Conservation (phyloP, 2,797 vertebrate species). For the Botia kubotai region DNA sequence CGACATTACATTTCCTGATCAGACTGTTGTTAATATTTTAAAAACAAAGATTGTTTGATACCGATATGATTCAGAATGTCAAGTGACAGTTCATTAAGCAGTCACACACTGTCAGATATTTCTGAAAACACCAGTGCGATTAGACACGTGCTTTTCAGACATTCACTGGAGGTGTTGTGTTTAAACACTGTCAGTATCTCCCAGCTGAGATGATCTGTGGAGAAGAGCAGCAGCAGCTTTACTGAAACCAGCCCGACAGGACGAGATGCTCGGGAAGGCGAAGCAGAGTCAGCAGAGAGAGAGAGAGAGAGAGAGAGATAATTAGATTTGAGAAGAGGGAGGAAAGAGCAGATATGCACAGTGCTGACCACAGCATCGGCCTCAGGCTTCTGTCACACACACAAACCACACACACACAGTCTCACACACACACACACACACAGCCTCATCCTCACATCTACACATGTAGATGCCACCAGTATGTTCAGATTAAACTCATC, state of each 20-base stretch:
- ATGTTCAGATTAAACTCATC: neutral
- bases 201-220: constrained; percentile 43
- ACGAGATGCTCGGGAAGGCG: constrained; percentile 25
- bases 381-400: no score
- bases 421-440: constrained; percentile 12
- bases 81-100: no score
- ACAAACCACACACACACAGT: neutral
- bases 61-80: no score
- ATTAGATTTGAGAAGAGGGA: constrained; percentile 46
- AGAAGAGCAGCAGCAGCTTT: constrained; percentile 18
- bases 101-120: neutral
- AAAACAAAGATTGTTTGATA: no score
- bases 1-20: no score
- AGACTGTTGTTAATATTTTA: no score
- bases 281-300: constrained; percentile 44
- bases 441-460: neutral
- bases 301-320: constrained; percentile 44
- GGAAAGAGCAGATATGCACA: constrained; percentile 49
- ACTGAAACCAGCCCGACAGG: constrained; percentile 6
- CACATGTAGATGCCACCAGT: neutral
- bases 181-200: constrained; percentile 24
- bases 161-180: neutral
- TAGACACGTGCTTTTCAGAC: neutral
- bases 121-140: neutral
- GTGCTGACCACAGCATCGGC: constrained; percentile 47